Conservation (phyloP, 2,113 vertebrate genomes). For the Triplophysa tibetana region DNA sequence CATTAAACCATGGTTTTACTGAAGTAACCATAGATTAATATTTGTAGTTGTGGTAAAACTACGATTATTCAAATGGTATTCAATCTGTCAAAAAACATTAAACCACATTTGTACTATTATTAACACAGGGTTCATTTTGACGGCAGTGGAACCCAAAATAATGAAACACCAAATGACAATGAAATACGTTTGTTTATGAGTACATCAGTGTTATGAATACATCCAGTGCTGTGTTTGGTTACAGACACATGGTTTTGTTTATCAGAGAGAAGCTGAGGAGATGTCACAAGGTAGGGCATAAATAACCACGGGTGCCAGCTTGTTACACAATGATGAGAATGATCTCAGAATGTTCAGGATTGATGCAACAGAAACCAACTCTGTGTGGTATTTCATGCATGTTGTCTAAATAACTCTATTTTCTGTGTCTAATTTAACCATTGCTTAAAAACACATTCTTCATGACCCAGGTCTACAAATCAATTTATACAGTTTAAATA, state of each 20-base stretch:
- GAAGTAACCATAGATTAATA: too few species aligned
- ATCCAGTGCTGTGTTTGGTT: neutral
- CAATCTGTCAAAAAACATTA: too few species aligned
- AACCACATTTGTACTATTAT: too few species aligned
- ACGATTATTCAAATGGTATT: too few species aligned
- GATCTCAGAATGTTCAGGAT: neutral
- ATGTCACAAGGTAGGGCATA: slow-evolving; percentile 11
- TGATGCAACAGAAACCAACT: neutral
- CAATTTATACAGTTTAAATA: neutral
- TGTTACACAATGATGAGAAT: neutral
- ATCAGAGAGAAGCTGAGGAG: slow-evolving; percentile 38
- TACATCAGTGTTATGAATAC: neutral
- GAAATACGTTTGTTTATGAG: neutral
- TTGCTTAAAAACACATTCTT: neutral
- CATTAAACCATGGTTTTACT: too few species aligned
- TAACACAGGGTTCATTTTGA: too few species aligned
- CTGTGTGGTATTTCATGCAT: neutral
- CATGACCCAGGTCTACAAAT: neutral
- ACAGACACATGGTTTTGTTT: slow-evolving; percentile 27
- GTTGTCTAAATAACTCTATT: neutral
- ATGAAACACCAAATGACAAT: neutral
- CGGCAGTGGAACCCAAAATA: neutral
- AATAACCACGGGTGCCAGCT: slow-evolving; percentile 16
- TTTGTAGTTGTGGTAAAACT: too few species aligned
- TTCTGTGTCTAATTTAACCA: neutral